Base-by-base conservation (phyloP, 2,113 vertebrate genomes). In the Cebidichthys violaceus region DNA sequence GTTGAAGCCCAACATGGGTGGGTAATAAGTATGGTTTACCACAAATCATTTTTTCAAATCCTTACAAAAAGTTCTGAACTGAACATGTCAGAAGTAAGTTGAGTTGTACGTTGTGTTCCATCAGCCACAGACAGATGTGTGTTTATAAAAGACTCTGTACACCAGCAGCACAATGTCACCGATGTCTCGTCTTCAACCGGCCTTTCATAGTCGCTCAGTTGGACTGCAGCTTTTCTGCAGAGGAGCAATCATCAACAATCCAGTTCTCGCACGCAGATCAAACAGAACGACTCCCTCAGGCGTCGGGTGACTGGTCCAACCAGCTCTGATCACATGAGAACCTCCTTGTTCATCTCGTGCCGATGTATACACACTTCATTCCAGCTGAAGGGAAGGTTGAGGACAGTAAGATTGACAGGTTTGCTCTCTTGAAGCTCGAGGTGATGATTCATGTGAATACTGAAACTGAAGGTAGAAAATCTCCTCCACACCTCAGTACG, bases 241-340 rank as follows among this genome's bases (percentile, higher is more conserved):
- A 61, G 13, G n/a, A 60, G 54, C 4, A 22, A 69, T 75, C 65
- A 77, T 74, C 33, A 33, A 11, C 15, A 50, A 59, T 35, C 50
- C 39, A 62, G 47, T 33, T 69, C 61, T 89, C 86, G 88, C 88
- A 92, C 89, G 61, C 85, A 76, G 66, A 77, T 87, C 87, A 76
- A 82, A 84, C 90, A 83, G 75, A 66, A 33, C 0, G 60, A 62
- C 31, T 82, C 86, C 77, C 85, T 75, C 0, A 24, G 84, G 85
- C 67, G 1, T 4, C 0, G 13, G 5, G 27, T 86, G 87, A 91
- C 57, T 93, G 90, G 84, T 68, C 68, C 60, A 60, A 59, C 68
- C 74, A 45, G 77, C 62, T 50, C 88, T 24, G 72, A 72, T 75
- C 79, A 59, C 27, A 69, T 43, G 64, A 71, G 50, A 61, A 13